Evolutionary conservation across 2,797 vertebrate species (phyloP).

Genomic region (Labeo calbasu): DNA sequence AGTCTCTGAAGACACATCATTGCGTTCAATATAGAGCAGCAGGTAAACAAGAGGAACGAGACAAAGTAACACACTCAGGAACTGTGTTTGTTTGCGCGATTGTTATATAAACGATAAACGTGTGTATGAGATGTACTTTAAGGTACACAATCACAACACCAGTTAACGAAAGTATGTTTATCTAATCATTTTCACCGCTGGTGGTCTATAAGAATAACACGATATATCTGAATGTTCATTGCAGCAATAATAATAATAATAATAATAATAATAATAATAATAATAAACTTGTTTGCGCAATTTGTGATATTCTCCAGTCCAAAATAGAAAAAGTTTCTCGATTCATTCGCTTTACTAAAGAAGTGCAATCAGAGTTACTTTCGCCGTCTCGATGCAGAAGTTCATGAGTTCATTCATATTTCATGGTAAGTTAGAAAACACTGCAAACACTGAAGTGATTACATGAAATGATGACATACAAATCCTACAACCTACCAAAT

Average conservation of each 20-base stretch:
- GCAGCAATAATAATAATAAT: not conserved
- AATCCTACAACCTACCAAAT: constrained; percentile 25
- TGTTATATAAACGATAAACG: not conserved
- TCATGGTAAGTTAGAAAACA: not conserved
- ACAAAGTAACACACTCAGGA: not conserved
- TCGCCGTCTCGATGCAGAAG: not conserved
- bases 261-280: not conserved
- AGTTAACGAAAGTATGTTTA: not conserved
- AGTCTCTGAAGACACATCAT: not conserved
- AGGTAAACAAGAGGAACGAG: not conserved
- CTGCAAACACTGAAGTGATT: not conserved
- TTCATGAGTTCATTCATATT: not conserved
- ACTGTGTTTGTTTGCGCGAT: constrained; percentile 5
- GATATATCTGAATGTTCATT: not conserved
- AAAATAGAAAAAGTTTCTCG: constrained; percentile 9
- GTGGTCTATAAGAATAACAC: not conserved
- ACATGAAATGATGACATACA: not conserved
- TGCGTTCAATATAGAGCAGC: not conserved
- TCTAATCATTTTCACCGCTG: not conserved
- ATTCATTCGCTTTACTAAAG: constrained; percentile 1
- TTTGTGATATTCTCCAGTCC: not conserved
- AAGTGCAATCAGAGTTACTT: constrained; percentile 3
- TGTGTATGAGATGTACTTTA: no score
- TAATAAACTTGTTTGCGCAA: not conserved
- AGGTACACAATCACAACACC: not conserved